Percentiles rank a stretch among this genome's conserved stretches.
Conservation (phyloP, 2,888 invertebrate species). For the Andrena fulva region DNA sequence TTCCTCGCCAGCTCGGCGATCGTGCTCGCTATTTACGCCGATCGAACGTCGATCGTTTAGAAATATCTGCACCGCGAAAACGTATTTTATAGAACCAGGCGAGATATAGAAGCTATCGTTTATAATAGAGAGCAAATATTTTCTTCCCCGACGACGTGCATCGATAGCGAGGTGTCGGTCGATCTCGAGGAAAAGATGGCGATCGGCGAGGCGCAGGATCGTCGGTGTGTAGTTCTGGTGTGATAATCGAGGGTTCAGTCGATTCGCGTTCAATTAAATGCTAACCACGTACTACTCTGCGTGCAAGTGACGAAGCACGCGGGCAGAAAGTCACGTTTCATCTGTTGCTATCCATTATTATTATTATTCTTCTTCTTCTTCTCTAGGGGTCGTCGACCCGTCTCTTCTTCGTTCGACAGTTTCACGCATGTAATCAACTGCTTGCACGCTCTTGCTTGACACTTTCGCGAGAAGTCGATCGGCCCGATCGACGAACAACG, state of each 20-base stretch:
- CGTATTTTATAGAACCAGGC: slow-evolving; percentile 15
- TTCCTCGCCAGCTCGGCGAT: slow-evolving; percentile 36
- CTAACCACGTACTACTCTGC: not conserved
- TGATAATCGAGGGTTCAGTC: not conserved
- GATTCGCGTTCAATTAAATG: not conserved
- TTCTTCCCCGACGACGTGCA: not conserved
- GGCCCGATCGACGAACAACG: slow-evolving; percentile 18
- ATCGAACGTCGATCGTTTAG: too few species aligned
- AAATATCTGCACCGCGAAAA: not conserved
- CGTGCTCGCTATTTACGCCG: not conserved
- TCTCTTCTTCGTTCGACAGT: slow-evolving; percentile 47
- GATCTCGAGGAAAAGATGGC: not conserved
- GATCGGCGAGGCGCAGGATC: not conserved
- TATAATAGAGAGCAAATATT: slow-evolving; percentile 8
- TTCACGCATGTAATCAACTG: slow-evolving; percentile 34
- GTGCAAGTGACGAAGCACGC: not conserved
- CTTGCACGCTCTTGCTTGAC: slow-evolving; percentile 56
- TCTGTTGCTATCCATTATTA: not conserved
- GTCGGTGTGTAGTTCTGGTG: not conserved
- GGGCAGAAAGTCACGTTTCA: not conserved
- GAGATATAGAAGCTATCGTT: slow-evolving; percentile 15
- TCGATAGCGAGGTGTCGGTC: not conserved
- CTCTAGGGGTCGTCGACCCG: slow-evolving; percentile 27
- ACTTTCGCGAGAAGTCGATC: slow-evolving; percentile 16
- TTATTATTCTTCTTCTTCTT: slow-evolving; percentile 14